These are phyloP conservation scores for Rotaria sp. DNA, from an alignment of 2,888 invertebrate species.

Conservation along the genomic window DNA sequence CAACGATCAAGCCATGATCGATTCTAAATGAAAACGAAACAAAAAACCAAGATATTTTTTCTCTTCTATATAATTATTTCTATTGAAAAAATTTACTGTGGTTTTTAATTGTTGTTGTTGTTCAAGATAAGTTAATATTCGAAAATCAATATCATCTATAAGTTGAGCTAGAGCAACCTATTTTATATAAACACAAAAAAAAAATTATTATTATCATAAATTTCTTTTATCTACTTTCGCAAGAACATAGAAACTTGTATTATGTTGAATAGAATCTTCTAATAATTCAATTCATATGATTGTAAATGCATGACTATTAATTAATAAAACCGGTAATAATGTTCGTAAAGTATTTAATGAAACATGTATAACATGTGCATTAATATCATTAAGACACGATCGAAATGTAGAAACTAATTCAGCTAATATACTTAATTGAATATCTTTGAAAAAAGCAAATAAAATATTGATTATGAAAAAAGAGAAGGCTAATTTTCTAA, in stretches of 20 bases:
- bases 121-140: neutral
- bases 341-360: neutral
- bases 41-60: neutral
- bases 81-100: neutral
- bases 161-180: conserved; percentile 15
- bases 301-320: neutral
- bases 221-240: neutral
- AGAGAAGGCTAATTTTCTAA: neutral
- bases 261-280: conserved; percentile 23
- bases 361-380: neutral
- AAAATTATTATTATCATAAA: neutral
- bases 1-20: conserved; percentile 20
- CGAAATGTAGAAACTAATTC: conserved; percentile 12
- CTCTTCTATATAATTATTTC: no score
- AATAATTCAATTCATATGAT: neutral
- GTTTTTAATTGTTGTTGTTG: neutral
- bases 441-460: neutral
- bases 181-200: neutral
- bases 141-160: conserved; percentile 12
- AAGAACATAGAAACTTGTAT: neutral
- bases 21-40: neutral
- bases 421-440: neutral
- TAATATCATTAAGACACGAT: neutral
- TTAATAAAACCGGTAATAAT: conserved; percentile 8
- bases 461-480: neutral